Evolutionary conservation across 2,888 invertebrate genomes (phyloP), one percentile per base, ranked within the genome.

Genomic region (Euproctis similis): DNA sequence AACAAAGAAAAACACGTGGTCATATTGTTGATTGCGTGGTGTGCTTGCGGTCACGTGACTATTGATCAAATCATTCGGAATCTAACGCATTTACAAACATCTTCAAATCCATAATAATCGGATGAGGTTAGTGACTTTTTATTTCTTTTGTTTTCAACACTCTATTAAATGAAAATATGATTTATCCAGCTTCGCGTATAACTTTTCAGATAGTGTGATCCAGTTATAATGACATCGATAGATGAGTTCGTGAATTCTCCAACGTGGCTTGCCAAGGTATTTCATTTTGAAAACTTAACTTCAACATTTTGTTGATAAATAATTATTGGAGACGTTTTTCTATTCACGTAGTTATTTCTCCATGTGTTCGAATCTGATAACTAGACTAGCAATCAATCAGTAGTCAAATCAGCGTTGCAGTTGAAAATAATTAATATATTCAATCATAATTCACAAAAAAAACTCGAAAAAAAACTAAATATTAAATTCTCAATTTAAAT

Each of bases 181-280:
- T 6, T 21, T 10, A 10, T 10, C 4, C 4, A 21, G 21, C 4
- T 21, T 22, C 23, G 7, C 24, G 42, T 41, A 46, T 54, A 31
- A 46, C 22, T 39, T 47, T 47, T 42, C 51, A 50, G 42, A 46
- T 25, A 36, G 32, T n/a, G n/a, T n/a, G 34, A 29, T 38, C 24
- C 16, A 24, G 19, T 26, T 24, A 35, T 40, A 58, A 81, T 78
- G 80, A 62, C 72, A 55, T 81, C 81, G 9, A 46, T 84, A 59
- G 82, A 84, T 58, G 82, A 84, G 66, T 74, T 82, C 58, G 82
- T 81, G 56, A 74, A 70, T 65, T 82, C 82, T 36, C 71, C 78
- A 31, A 66, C 75, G 64, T 82, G 82, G 82, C 77, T 84, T 51
- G 65, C 80, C 54, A 82, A 84, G 82, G 82, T 84, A 84, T 46